A percentile compares a stretch with the other conserved stretches of the same genome.
Evolutionary conservation across 1,140 invertebrate species (phyloP).

Genomic region (Nasonia longicornis): DNA sequence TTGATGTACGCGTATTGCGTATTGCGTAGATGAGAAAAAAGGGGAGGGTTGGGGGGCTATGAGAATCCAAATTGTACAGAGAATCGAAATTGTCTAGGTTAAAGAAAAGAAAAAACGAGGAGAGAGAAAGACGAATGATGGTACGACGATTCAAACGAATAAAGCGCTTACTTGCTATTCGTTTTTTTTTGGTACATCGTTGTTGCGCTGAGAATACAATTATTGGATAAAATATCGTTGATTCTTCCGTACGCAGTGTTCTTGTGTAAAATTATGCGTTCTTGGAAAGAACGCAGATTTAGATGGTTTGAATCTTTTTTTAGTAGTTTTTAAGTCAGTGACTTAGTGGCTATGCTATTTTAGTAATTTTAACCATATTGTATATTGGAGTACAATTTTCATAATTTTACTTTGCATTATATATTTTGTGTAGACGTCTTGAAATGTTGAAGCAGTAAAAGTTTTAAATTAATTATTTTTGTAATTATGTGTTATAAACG

Average conservation of each 20-base stretch:
- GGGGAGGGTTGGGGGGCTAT: conserved; percentile 15
- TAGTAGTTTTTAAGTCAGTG: conserved; percentile 17
- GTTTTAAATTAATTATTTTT: conserved; percentile 18
- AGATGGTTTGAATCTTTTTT: conserved; percentile 12
- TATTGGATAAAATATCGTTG: conserved; percentile 34
- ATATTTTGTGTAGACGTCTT: conserved; percentile 2
- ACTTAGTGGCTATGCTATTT: conserved; percentile 5
- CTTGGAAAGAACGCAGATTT: not conserved
- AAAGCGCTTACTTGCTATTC: conserved; percentile 10
- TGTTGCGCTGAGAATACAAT: conserved; percentile 28
- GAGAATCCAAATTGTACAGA: conserved; percentile 46
- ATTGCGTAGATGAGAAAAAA: not conserved
- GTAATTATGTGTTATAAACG: not conserved
- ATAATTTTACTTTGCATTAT: not conserved
- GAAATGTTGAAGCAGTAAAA: not conserved
- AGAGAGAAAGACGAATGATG: conserved; percentile 28
- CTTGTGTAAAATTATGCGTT: conserved; percentile 24
- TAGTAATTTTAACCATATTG: conserved; percentile 15
- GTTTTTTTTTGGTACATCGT: conserved; percentile 12
- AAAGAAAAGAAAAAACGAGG: conserved; percentile 10
- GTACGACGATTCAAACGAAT: not conserved
- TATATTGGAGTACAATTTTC: not conserved
- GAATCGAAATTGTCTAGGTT: conserved; percentile 18
- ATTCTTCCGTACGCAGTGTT: conserved; percentile 21
- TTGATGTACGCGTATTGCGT: not conserved